Evolutionary conservation across 1,140 invertebrate genomes (phyloP).

Genomic region (Zaprionus africanus): DNA sequence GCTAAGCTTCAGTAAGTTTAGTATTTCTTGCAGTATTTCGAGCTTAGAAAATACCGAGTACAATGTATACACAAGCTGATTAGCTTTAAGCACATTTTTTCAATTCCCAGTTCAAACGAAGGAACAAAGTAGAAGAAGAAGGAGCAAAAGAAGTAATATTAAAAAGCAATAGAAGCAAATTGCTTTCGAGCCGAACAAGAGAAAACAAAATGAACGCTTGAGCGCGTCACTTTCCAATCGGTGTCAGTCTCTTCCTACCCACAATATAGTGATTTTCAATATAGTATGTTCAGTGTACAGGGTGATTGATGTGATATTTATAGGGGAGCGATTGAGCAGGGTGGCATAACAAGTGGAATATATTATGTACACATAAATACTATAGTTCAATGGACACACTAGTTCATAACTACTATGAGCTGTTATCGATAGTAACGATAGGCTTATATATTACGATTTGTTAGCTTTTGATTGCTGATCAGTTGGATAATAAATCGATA

Average conservation of each 20-base stretch:
- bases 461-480: neutral
- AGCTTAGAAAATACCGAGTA: neutral
- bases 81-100: neutral
- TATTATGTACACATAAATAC: neutral
- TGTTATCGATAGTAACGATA: conserved; percentile 1
- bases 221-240: conserved; percentile 5
- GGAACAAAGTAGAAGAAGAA: neutral
- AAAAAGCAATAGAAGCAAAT: neutral
- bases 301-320: conserved; percentile 12
- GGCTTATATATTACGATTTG: neutral
- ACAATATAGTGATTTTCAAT: conserved; percentile 1
- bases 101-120: neutral
- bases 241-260: neutral
- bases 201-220: conserved; percentile 7
- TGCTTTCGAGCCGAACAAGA: neutral
- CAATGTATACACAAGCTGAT: neutral
- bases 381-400: neutral
- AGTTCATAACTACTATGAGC: neutral
- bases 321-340: neutral
- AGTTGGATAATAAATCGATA: neutral
- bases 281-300: neutral
- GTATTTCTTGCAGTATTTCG: neutral
- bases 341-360: neutral
- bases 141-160: neutral
- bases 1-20: neutral